Conservation (phyloP, 2,113 vertebrate species). For the Microtus ochrogaster region DNA sequence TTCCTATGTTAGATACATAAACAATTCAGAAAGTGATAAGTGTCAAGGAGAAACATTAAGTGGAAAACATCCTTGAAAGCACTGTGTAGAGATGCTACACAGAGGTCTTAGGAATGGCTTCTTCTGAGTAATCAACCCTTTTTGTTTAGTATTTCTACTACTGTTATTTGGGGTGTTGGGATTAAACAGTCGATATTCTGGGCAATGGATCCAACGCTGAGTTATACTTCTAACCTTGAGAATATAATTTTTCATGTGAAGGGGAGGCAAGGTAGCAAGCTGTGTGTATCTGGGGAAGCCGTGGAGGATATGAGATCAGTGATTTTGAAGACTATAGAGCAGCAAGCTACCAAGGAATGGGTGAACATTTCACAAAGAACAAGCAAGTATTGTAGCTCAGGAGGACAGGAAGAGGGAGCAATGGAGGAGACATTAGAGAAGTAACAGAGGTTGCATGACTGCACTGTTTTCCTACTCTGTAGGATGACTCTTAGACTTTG, state of each 20-base stretch:
- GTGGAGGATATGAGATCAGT: background rate
- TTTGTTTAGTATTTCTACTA: background rate
- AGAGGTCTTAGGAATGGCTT: background rate
- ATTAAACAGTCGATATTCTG: too few species aligned
- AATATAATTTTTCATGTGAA: background rate
- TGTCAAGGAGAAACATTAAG: background rate
- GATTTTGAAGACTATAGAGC: rapidly evolving
- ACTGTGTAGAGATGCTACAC: background rate
- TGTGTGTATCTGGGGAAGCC: rapidly evolving
- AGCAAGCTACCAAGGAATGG: background rate
- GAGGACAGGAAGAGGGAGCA: too few species aligned
- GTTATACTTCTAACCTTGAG: too few species aligned
- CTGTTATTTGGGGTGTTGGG: background rate
- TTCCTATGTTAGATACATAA: background rate
- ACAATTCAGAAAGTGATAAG: background rate
- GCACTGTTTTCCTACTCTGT: background rate
- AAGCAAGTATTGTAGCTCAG: background rate
- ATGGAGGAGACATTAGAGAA: background rate
- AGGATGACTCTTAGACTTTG: background rate
- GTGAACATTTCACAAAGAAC: background rate
- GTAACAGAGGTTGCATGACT: rapidly evolving
- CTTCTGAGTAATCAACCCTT: background rate
- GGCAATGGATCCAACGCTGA: too few species aligned
- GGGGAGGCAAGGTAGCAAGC: background rate
- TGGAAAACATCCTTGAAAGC: background rate